These are phyloP conservation scores for Chrosomus eos DNA, from an alignment of 2,797 vertebrate genomes.

Conservation along the genomic window DNA sequence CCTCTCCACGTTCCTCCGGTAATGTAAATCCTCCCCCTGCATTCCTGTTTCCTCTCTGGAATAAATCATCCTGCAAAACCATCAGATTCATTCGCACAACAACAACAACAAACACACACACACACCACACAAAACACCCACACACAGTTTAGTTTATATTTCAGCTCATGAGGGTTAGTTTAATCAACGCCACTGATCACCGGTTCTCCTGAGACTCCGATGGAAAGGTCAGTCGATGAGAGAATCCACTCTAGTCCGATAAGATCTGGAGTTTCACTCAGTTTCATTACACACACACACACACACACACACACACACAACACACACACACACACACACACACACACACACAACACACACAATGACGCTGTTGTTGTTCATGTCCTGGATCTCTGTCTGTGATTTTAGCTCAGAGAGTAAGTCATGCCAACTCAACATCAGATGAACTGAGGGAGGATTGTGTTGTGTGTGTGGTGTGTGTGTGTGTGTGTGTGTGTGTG, in stretches of 20 bases:
- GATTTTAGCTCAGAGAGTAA: conserved; percentile 5
- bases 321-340: not conserved
- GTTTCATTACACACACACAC: not conserved
- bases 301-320: not conserved
- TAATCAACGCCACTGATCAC: not conserved
- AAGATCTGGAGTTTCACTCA: conserved; percentile 36
- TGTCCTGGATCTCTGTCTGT: conserved; percentile 25
- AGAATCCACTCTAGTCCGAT: conserved; percentile 50
- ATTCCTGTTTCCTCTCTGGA: conserved; percentile 30
- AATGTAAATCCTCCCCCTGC: conserved; percentile 23
- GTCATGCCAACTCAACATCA: conserved; percentile 47
- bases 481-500: conserved; percentile 52
- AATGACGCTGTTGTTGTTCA: conserved; percentile 3
- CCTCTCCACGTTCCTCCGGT: conserved; percentile 24
- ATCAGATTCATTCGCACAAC: not conserved
- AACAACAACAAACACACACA: not conserved
- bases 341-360: too few species aligned
- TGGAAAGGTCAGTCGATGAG: conserved; percentile 25
- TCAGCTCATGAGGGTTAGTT: too few species aligned
- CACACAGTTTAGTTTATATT: too few species aligned
- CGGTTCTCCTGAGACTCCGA: not conserved
- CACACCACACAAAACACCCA: too few species aligned
- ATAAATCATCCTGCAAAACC: conserved; percentile 14
- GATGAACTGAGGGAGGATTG: conserved; percentile 49
- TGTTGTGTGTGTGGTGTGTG: conserved; percentile 49